Base-by-base conservation (phyloP, 1,140 invertebrate species). In the Cherax destructor region DNA sequence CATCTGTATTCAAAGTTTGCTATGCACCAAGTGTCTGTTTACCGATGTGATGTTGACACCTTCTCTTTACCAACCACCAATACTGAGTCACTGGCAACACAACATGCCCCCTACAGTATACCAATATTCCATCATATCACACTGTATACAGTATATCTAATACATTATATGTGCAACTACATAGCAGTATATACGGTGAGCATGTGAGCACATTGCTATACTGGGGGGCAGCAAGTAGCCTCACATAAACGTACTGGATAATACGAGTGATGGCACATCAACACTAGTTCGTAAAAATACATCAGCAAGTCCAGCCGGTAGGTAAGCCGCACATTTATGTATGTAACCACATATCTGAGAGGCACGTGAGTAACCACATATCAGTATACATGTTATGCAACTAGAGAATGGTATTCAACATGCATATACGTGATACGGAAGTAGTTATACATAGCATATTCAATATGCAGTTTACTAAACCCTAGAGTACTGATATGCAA, bases 141-240 rank as follows among this genome's bases (percentile, higher is more conserved):
- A 69, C 83, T 84, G 83, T 84, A 84, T 84, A 84, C 65, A 84
- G 65, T 49, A 84, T 69, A 84, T 84, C 65, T 84, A 84, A 84
- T 84, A 47, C 59, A 84, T 65, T 69, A 84, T 69, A 69, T 69
- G 65, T 61, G 83, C 83, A 84, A 69, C 83, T 69, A 84, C 83
- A 84, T 84, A 61, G 83, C 83, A 41, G 83, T 65, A 69, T 69
- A 84, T 59, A 49, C 41, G 30, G 61, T 69, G 83, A 18, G 83
- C 61, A 84, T 61, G 65, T 47, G 41, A 69, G 41, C n/a, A 50
- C n/a, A 52, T 52, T 41, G 47, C 52, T 69, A 69, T 69, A 69
- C 65, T 69, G 65, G 65, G 13, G 65, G 16, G 78, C 78, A 41
- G 21, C 11, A 21, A 21, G 47, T 80, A 80, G n/a, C 79, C 50